phyloP scores from a whole-genome alignment of 2,888 invertebrate species.

The Chymomyza caudatula region DNA sequence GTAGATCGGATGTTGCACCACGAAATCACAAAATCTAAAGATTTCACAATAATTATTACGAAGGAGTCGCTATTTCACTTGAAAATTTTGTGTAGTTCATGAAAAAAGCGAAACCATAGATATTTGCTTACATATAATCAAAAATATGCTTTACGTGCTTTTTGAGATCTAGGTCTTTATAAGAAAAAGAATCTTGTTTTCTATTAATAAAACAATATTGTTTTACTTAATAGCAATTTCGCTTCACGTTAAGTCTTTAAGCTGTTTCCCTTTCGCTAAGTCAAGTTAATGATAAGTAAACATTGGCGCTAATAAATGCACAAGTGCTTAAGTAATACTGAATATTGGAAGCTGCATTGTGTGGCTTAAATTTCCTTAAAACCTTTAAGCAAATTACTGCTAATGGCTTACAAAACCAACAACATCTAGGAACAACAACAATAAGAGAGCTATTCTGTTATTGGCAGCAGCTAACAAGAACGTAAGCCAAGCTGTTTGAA shows the following conservation, averaged over 20 bases:
- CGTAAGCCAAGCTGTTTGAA: background rate
- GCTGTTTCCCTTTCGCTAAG: background rate
- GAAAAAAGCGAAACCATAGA: no score
- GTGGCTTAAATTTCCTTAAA: constrained; percentile 43
- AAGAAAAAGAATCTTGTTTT: no score
- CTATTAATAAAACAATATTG: no score
- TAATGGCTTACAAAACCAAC: constrained; percentile 52
- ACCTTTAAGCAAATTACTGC: constrained; percentile 67
- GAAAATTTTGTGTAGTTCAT: no score
- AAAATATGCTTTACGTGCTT: no score
- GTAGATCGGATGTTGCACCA: no score
- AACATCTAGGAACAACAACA: constrained; percentile 30
- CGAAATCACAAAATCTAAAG: no score
- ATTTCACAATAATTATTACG: no score
- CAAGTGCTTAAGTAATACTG: background rate
- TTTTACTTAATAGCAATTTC: no score
- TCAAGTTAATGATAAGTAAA: background rate
- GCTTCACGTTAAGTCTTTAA: background rate
- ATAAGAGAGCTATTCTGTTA: constrained; percentile 13
- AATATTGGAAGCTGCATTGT: background rate
- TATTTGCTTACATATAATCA: no score
- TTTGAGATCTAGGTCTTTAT: no score
- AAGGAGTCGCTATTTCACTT: no score
- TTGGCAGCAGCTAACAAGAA: constrained; percentile 1
- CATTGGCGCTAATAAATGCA: background rate